Evolutionary conservation across 2,797 vertebrate genomes (phyloP), one percentile per base, ranked within the genome.

Genomic region (Microctenopoma lineatum): DNA sequence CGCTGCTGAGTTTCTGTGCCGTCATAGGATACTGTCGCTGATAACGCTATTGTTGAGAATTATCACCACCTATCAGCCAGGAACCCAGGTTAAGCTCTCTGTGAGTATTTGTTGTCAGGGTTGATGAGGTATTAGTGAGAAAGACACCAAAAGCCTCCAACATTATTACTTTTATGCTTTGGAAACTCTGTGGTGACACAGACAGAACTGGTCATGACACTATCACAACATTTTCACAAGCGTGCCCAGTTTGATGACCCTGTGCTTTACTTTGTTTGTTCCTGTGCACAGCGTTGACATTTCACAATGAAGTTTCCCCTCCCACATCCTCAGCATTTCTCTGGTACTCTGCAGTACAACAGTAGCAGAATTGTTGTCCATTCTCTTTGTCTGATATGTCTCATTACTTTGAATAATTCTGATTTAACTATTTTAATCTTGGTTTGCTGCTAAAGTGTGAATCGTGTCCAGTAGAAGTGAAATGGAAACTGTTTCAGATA

Each of bases 301-400:
- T 86, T 87, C 73, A 77, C 16, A 57, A 57, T 38, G 65, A 80
- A 88, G 65, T 87, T 89, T 50, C 90, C 88, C 90, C 87, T 89
- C 88, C 89, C 79, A 91, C 89, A 79, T 75, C 27, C 34, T 82
- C 15, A 73, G n/a, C 60, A 51, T 55, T 61, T 75, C 60, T 57
- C 55, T 79, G 59, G 16, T 50, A 5, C 26, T 68, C 2, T 52
- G 21, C 21, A 21, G 21, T 21, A 26, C 47, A 62, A 21, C 65
- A 68, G 16, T 6, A 47, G 16, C 55, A 60, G 32, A 8, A 13
- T 15, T 44, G 8, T 47, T 76, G 60, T 68, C 47, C 47, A 56
- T 25, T 80, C 16, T 53, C 3, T 50, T 42, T 51, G 16, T 81
- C 15, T 50, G n/a, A 51, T n/a, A 12, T 6, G 51, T 4, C 8